Evolutionary conservation across 2,113 vertebrate genomes (phyloP).

Genomic region (Actenoides hombroni): DNA sequence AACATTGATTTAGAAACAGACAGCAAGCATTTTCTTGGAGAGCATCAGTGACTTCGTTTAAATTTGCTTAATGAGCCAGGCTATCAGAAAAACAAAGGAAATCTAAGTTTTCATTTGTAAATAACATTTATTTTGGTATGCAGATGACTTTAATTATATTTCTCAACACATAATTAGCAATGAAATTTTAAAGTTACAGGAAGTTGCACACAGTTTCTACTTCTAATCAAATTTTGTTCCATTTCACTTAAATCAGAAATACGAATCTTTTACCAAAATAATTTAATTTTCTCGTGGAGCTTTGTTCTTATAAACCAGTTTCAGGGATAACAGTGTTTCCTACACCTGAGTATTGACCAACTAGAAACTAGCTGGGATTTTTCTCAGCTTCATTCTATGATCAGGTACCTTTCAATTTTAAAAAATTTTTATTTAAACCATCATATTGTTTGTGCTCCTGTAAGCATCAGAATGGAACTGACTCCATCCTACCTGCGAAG

Average conservation of each 20-base stretch:
- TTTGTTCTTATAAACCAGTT: neutral
- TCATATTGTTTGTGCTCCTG: neutral
- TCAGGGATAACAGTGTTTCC: neutral
- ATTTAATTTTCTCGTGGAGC: neutral
- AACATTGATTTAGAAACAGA: conserved; percentile 17
- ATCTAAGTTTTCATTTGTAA: conserved; percentile 61
- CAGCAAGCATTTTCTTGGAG: conserved; percentile 15
- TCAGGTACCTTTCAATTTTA: neutral
- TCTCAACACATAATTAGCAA: conserved; percentile 49
- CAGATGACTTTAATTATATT: conserved; percentile 59
- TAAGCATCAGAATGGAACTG: neutral
- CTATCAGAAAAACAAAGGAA: conserved; percentile 36
- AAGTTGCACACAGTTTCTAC: conserved; percentile 37
- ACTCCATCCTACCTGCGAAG: neutral
- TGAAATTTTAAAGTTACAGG: conserved; percentile 49
- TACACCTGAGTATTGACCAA: neutral
- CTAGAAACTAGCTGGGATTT: neutral
- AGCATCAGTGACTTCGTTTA: conserved; percentile 39
- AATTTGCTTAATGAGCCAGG: conserved; percentile 67
- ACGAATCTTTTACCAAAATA: neutral
- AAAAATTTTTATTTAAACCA: neutral
- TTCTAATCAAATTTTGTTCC: conserved; percentile 63
- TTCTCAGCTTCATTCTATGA: neutral
- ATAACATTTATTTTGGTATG: conserved; percentile 57
- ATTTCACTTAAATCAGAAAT: conserved; percentile 42